Conservation (phyloP, 2,888 invertebrate genomes). For the Phymatocera aterrima region DNA sequence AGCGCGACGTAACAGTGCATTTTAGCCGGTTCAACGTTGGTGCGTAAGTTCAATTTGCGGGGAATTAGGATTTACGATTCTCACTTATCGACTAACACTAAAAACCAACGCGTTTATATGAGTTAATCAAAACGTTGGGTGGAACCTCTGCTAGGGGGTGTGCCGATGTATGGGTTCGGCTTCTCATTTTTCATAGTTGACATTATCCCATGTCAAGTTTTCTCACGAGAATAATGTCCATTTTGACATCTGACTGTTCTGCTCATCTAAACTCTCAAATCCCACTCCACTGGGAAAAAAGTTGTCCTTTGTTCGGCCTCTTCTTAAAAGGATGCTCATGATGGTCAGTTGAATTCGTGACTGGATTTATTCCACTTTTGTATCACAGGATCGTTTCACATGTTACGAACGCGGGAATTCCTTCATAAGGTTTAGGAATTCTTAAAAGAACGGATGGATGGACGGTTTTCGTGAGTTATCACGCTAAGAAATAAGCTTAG, state of each 20-base stretch:
- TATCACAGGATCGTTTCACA: neutral
- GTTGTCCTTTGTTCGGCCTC: neutral
- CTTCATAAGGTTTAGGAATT: neutral
- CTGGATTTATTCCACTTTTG: neutral
- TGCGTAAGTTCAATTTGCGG: slow-evolving; percentile 28
- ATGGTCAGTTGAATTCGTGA: neutral
- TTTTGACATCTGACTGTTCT: slow-evolving; percentile 34
- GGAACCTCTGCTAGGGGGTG: neutral
- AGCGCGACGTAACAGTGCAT: neutral
- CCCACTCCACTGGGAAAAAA: neutral
- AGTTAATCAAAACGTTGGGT: neutral
- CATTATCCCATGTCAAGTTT: slow-evolving; percentile 3
- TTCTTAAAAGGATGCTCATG: neutral
- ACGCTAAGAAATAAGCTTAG: neutral
- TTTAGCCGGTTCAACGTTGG: neutral
- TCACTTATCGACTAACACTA: slow-evolving; percentile 6
- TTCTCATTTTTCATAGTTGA: slow-evolving; percentile 23
- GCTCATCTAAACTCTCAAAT: neutral
- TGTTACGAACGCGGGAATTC: neutral
- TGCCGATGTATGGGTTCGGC: neutral
- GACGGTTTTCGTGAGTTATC: slow-evolving; percentile 6
- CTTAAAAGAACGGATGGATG: neutral
- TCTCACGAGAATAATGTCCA: neutral
- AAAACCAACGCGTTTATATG: slow-evolving; percentile 3
- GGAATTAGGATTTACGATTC: slow-evolving; percentile 2